Base-by-base conservation (phyloP, 2,113 vertebrate species). In the Hirundichthys speculiger region DNA sequence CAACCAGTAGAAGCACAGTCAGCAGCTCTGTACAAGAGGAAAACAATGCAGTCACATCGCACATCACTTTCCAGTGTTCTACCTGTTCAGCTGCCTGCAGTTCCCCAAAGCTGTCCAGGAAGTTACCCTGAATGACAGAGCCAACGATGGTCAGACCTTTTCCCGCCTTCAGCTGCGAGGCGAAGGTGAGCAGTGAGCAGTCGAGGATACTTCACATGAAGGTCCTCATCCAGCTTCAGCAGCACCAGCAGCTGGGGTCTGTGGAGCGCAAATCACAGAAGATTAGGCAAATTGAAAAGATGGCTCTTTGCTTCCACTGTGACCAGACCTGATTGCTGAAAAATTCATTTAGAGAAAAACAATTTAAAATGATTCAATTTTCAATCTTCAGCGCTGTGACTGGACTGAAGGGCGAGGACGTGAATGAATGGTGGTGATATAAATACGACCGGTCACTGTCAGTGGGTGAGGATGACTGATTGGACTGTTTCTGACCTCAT, bases 111-210 rank as follows among this genome's bases (percentile, higher is more conserved):
- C 94, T 96, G 69, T 99, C 95, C 83, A 99, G 88, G 85, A 98
- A 98, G 88, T 96, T 97, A 19, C 98, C 98, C 77, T 98, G 95
- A 72, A 99, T 93, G 53, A 95, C 95, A 0, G 96, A 97, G 25
- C 98, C 97, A 55, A 99, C 95, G 1, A 99, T 99, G 48, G 98
- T 99, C 71, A 99, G 88, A 65, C 98, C 98, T 72, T 99, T 99
- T 64, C 98, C 98, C 0, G 98, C 98, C 85, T 99, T 99, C 43
- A 99, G 90, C 87, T 99, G 98, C 7, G 98, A 99, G 39, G 96
- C 96, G 64, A 99, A 99, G 15, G 97, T 99, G 63, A 99, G 92
- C 85, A 99, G 97, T 99, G 63, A 99, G 92, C 85, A 99, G 86
- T 18, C 97, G 92, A 0, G 98, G 98, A 78, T 98, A 98, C 78